Evolutionary conservation across 2,797 vertebrate genomes (phyloP), one percentile per base, ranked within the genome.

Genomic region (Alca torda): DNA sequence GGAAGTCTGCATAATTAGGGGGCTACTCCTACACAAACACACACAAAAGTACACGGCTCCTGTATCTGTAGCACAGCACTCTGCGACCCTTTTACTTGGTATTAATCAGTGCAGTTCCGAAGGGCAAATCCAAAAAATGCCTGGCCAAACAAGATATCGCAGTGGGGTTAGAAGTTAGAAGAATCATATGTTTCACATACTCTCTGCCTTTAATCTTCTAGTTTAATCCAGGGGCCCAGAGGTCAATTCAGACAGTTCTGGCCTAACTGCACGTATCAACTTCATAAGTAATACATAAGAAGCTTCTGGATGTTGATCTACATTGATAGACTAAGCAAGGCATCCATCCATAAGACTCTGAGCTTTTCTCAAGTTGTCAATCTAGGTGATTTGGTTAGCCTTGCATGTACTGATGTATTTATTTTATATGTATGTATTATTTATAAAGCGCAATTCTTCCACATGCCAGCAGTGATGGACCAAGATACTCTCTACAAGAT

Each of bases 401-500:
- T 96, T 96, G 89, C 87, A 96, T 89, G 84, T 35, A 61, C 79
- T 80, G 96, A 96, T 76, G 33, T 89, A 91, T 96, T 97, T 98
- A 92, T 97, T 97, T 97, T 89, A 93, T 80, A 86, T 26, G 70
- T 70, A 97, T 96, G 94, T 80, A 97, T 98, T 97, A 98, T 97
- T 98, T 97, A 98, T 97, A 96, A 88, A 93, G 92, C 59, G 37
- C 86, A 78, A 61, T 63, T 95, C 93, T 87, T 97, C 81, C 93
- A 96, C 90, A 87, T 72, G 91, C 81, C 82, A 97, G 95, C 94
- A 94, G 88, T n/a, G 84, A 95, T 16, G 92, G 90, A 92, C 94
- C 92, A 91, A 81, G 96, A 95, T 37, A 93, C 13, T 68, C 70
- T 65, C 89, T 85, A 77, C 87, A 57, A 81, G 95, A 60, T 95